Conservation (phyloP, 1,140 invertebrate genomes). For the Tetraneura akinire region DNA sequence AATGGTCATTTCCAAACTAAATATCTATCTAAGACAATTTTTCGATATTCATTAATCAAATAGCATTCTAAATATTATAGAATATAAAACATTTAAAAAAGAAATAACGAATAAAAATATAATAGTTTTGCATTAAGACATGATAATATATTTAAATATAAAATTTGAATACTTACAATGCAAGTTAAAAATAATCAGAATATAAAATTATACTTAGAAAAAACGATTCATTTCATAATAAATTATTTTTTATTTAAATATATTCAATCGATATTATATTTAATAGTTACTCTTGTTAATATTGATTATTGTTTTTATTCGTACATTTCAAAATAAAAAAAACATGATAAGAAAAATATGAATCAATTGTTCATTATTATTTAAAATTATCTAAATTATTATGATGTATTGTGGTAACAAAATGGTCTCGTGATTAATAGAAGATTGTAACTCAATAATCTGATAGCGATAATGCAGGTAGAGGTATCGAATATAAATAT, state of each 20-base stretch:
- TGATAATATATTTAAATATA: neutral
- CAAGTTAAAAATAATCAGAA: neutral
- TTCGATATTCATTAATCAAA: neutral
- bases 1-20: neutral
- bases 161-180: neutral
- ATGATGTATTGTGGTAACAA: neutral
- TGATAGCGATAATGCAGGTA: neutral
- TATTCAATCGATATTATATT: neutral
- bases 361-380: neutral
- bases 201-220: neutral
- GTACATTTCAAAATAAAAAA: neutral
- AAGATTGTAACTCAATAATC: slow-evolving; percentile 25
- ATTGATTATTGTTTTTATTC: neutral
- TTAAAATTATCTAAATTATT: neutral
- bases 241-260: neutral
- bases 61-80: neutral
- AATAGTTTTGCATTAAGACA: neutral
- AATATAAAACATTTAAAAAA: neutral
- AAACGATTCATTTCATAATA: neutral
- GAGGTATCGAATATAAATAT: neutral
- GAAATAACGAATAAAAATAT: neutral
- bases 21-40: neutral
- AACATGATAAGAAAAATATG: no score
- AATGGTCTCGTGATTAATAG: neutral
- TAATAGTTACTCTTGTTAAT: neutral